Evolutionary conservation across 1,140 invertebrate genomes (phyloP).

Genomic region (Meloidogyne chitwoodi): DNA sequence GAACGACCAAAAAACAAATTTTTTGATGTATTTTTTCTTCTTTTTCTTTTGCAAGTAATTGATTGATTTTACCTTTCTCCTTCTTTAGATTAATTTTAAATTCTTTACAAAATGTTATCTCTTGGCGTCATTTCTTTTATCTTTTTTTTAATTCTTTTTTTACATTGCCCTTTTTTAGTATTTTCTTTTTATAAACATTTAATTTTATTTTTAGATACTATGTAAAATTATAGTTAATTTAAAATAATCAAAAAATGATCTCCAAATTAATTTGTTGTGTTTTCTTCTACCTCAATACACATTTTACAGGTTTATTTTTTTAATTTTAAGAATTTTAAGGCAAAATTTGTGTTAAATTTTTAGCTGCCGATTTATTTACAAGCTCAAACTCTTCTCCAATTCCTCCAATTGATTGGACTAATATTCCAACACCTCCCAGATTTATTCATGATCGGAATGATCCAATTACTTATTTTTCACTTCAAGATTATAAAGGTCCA

Average conservation of each 20-base stretch:
- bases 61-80: too few relatives aligned
- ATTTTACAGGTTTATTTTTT: slow-evolving; percentile 5
- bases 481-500: slow-evolving; percentile 33
- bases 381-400: background rate
- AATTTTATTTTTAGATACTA: background rate
- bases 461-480: slow-evolving; percentile 46
- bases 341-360: slow-evolving; percentile 13
- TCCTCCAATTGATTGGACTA: slow-evolving; percentile 37
- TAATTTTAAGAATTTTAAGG: slow-evolving; percentile 17
- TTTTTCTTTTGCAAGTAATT: too few relatives aligned
- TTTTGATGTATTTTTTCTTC: too few relatives aligned
- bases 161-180: too few relatives aligned
- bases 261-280: slow-evolving; percentile 4
- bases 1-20: too few relatives aligned
- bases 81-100: too few relatives aligned
- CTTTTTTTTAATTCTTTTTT: background rate
- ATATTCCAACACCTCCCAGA: slow-evolving; percentile 52
- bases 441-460: slow-evolving; percentile 51
- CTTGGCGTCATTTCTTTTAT: background rate
- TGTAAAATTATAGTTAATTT: background rate
- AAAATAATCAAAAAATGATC: background rate
- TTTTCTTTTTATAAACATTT: background rate
- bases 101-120: too few relatives aligned
- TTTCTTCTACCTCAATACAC: slow-evolving; percentile 3
- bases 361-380: background rate